Evolutionary conservation across 2,888 invertebrate species (phyloP), one percentile per base, ranked within the genome.

Genomic region (Griposia aprilina): DNA sequence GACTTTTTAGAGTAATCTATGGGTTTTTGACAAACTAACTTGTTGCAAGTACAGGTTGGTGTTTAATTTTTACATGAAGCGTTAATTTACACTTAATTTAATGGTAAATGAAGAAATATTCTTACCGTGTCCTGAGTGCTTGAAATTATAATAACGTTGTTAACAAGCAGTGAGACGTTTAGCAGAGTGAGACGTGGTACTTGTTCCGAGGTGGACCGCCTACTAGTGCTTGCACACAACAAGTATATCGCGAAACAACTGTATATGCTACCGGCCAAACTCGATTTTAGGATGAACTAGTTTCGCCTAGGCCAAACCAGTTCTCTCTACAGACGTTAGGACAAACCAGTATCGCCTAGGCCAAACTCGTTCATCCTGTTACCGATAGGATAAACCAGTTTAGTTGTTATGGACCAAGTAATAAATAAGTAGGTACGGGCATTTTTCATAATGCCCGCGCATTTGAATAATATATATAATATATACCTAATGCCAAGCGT

Each of bases 211-310:
- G 82, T 79, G 15, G 20, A 45, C 50, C 26, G 36, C 41, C 5
- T 11, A 79, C 82, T 79, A 74, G 73, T 62, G 62, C 63, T 20
- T 17, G 26, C n/a, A 26, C 36, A 26, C 15, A 78, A n/a, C 15
- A n/a, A 30, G 4, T 7, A 23, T 41, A 30, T 41, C 15, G 23
- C 41, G 1, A 30, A 7, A 26, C 30, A 55, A 30, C 3, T 26
- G n/a, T 79, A 20, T 41, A 45, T 60, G n/a, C n/a, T n/a, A n/a
- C n/a, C n/a, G n/a, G n/a, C n/a, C n/a, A n/a, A n/a, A n/a, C n/a
- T n/a, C n/a, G n/a, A n/a, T n/a, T n/a, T n/a, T n/a, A n/a, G n/a
- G n/a, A n/a, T n/a, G n/a, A n/a, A n/a, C n/a, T n/a, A n/a, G n/a
- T n/a, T n/a, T n/a, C n/a, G n/a, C n/a, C n/a, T n/a, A n/a, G n/a